Evolutionary conservation across 1,140 invertebrate genomes (phyloP).

Genomic region (Ylistrum balloti): DNA sequence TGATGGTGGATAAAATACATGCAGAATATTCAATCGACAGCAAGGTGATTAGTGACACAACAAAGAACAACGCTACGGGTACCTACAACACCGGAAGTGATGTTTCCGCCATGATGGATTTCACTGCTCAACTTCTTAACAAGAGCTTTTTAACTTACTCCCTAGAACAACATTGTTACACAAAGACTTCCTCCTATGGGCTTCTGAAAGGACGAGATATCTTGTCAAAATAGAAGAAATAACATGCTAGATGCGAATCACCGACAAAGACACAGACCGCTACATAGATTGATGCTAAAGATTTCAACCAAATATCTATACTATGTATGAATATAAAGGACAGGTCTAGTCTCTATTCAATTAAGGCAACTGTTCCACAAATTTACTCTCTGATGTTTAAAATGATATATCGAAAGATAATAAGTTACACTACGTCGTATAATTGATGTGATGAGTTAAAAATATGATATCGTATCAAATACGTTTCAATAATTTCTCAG

Average conservation of each 20-base stretch:
- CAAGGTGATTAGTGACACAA: neutral
- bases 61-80: neutral
- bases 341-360: neutral
- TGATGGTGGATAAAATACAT: neutral
- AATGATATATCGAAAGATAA: too few species aligned
- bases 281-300: neutral
- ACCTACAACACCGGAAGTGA: slow-evolving; percentile 7
- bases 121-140: neutral
- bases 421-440: too few species aligned
- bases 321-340: neutral
- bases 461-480: too few species aligned
- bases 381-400: too few species aligned
- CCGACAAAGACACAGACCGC: neutral
- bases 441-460: too few species aligned
- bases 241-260: neutral
- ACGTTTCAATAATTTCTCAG: too few species aligned
- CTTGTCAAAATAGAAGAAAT: slow-evolving; percentile 15
- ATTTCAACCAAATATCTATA: neutral
- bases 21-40: neutral
- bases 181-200: slow-evolving; percentile 16
- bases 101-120: slow-evolving; percentile 37
- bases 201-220: slow-evolving; percentile 19
- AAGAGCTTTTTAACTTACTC: neutral
- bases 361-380: neutral
- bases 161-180: slow-evolving; percentile 18